Evolutionary conservation across 2,113 vertebrate species (phyloP).

Genomic region (Ammodramus savannarum): DNA sequence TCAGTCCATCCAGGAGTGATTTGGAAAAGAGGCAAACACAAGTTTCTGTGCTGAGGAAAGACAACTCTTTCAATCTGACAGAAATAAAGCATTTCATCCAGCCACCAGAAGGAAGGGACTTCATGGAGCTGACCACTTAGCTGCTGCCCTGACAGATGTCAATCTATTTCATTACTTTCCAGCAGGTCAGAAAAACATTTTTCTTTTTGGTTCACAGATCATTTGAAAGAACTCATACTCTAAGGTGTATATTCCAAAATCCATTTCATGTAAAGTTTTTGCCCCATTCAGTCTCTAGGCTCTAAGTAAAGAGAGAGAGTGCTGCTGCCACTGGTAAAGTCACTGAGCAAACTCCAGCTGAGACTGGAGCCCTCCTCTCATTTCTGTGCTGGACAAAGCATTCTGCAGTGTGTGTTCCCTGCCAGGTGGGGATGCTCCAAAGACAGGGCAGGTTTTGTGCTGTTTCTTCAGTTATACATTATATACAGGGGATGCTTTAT

Average conservation of each 20-base stretch:
- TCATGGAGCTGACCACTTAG: background rate
- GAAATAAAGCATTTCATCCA: background rate
- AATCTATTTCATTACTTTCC: background rate
- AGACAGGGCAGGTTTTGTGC: background rate
- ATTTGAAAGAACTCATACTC: background rate
- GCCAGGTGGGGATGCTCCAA: background rate
- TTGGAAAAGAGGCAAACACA: background rate
- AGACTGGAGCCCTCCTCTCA: background rate
- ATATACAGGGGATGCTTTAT: background rate
- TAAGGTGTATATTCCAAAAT: background rate
- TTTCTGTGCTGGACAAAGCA: background rate
- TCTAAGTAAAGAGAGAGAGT: background rate
- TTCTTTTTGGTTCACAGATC: background rate
- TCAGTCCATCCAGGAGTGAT: background rate
- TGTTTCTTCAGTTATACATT: background rate
- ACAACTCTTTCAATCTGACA: background rate
- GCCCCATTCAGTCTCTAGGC: background rate
- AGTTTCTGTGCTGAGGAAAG: background rate
- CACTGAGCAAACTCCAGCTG: background rate
- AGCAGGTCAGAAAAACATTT: background rate
- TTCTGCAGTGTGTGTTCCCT: fast-evolving
- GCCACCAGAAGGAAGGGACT: background rate
- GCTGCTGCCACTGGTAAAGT: background rate
- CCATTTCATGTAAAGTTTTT: background rate
- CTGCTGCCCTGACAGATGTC: background rate